Evolutionary conservation across 2,113 vertebrate species (phyloP).

Genomic region (Rattus rattus): DNA sequence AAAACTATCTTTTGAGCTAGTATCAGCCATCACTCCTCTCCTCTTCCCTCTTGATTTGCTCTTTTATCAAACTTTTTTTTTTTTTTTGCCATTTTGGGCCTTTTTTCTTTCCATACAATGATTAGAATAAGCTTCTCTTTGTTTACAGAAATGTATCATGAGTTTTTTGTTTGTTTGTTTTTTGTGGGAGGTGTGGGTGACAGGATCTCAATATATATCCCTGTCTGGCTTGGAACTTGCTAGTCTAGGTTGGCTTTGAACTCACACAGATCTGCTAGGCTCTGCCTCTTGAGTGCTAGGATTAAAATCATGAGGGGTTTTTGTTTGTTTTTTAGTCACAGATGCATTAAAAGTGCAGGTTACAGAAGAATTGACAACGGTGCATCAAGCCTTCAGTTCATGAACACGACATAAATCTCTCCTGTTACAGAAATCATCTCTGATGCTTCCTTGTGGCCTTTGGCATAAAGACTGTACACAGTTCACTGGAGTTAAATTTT

Average conservation of each 20-base stretch:
- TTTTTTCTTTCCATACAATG: constrained; percentile 49
- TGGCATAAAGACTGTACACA: background rate
- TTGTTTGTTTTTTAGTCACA: constrained; percentile 24
- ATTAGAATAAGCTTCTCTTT: constrained; percentile 53
- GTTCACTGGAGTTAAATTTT: constrained; percentile 61
- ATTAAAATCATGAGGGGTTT: background rate
- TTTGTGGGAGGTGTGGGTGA: background rate
- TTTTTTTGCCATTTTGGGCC: background rate
- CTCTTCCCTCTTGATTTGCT: background rate
- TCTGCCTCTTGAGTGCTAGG: background rate
- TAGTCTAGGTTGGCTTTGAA: background rate
- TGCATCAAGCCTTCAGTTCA: background rate
- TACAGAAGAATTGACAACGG: background rate
- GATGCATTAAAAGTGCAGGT: background rate
- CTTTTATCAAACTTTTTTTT: background rate
- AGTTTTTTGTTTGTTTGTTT: background rate
- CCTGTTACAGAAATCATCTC: constrained; percentile 16
- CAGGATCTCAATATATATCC: background rate
- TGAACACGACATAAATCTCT: constrained; percentile 5
- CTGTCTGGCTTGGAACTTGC: background rate
- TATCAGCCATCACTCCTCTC: background rate
- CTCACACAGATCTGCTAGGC: background rate
- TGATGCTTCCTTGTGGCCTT: constrained; percentile 62
- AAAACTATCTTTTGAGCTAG: background rate
- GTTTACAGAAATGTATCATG: constrained; percentile 29